These are phyloP conservation scores for Aplysina aerophoba DNA, from an alignment of 37 sponge, comb jelly and placozoan species.

Conservation along the genomic window DNA sequence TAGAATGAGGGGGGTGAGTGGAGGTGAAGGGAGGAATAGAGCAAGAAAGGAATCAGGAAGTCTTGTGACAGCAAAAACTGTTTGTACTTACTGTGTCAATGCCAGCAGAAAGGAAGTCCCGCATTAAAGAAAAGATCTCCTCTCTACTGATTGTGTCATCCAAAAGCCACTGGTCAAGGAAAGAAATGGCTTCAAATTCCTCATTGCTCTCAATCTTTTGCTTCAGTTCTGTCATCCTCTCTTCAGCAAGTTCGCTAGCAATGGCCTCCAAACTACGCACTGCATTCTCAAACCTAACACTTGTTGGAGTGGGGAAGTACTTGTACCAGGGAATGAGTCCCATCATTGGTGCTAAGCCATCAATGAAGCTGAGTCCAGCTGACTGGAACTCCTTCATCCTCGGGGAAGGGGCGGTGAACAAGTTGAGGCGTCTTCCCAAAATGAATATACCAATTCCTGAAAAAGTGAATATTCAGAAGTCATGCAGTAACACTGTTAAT, in stretches of 20 bases:
- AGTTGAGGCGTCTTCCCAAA: slow-evolving; percentile 2
- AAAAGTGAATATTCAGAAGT: not conserved
- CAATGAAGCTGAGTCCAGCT: slow-evolving; percentile 12
- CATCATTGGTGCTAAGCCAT: not conserved
- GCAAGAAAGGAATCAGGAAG: too few relatives aligned
- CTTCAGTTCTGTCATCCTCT: not conserved
- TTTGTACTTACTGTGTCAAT: slow-evolving; percentile 16
- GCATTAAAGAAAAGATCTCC: not conserved
- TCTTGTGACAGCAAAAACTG: too few relatives aligned
- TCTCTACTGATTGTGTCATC: not conserved
- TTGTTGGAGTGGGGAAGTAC: slow-evolving; percentile 20
- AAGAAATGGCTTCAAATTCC: not conserved
- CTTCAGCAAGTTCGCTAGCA: slow-evolving; percentile 1
- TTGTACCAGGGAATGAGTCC: not conserved
- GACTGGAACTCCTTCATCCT: slow-evolving; percentile 5
- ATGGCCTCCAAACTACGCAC: not conserved
- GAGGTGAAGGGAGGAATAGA: too few relatives aligned
- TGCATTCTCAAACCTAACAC: slow-evolving; percentile 3
- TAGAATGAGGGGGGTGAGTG: too few relatives aligned
- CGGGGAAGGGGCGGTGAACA: not conserved
- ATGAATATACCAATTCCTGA: slow-evolving; percentile 27
- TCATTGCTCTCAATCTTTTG: not conserved
- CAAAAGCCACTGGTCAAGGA: slow-evolving; percentile 24
- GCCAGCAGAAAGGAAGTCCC: slow-evolving; percentile 17
- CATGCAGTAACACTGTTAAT: too few relatives aligned